Conservation (phyloP, 2,888 invertebrate genomes). For the Ophraella communa region DNA sequence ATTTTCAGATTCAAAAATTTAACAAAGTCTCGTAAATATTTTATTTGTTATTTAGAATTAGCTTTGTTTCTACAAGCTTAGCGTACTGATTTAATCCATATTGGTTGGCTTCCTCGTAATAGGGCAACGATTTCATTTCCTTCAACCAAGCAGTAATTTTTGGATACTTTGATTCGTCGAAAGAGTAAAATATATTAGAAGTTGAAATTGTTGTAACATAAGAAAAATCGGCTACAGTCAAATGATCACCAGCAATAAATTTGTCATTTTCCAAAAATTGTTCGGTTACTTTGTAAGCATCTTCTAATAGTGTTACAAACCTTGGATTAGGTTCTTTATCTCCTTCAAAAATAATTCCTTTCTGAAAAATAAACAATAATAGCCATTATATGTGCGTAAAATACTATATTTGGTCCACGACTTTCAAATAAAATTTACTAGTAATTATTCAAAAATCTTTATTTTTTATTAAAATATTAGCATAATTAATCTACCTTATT, state of each 20-base stretch:
- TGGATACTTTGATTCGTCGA: conserved; percentile 39
- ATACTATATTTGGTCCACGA: too few relatives aligned
- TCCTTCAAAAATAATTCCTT: neutral
- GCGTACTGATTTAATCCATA: neutral
- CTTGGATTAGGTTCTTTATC: neutral
- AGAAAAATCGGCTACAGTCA: conserved; percentile 44
- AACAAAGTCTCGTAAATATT: neutral
- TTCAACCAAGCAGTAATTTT: conserved; percentile 52
- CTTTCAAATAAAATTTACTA: too few relatives aligned
- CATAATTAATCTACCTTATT: too few relatives aligned
- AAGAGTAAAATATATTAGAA: conserved; percentile 27
- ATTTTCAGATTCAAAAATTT: too few relatives aligned
- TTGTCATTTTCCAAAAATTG: conserved; percentile 50
- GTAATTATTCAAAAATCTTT: too few relatives aligned
- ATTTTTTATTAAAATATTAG: too few relatives aligned
- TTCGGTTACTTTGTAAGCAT: conserved; percentile 51
- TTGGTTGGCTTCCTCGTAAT: conserved; percentile 35
- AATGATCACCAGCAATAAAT: conserved; percentile 40
- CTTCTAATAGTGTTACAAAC: neutral
- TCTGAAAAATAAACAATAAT: neutral
- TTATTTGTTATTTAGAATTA: neutral
- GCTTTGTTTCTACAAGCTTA: neutral
- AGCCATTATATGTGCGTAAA: too few relatives aligned
- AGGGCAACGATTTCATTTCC: conserved; percentile 51
- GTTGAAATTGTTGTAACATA: conserved; percentile 37